Evolutionary conservation across 2,797 vertebrate genomes (phyloP).

Genomic region (Caiman crocodilus): DNA sequence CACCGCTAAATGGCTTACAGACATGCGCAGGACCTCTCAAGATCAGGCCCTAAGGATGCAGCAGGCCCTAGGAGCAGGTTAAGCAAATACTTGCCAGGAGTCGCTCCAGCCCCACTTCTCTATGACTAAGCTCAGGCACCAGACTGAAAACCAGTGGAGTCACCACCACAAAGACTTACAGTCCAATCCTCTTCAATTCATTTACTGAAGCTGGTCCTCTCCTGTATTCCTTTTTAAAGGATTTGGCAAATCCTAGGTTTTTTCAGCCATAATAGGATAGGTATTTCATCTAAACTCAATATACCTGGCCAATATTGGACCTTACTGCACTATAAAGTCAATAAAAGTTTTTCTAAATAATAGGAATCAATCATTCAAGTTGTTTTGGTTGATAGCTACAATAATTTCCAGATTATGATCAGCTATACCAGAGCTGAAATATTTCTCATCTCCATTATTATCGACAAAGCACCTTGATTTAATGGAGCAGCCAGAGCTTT

Average conservation of each 20-base stretch:
- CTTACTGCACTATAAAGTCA: slow-evolving; percentile 3
- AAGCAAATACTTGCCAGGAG: too few relatives aligned
- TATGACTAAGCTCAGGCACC: background rate
- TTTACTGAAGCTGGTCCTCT: background rate
- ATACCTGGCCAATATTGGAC: background rate
- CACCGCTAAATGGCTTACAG: background rate
- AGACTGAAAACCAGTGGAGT: background rate
- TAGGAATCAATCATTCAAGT: background rate
- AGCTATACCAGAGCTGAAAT: slow-evolving; percentile 32
- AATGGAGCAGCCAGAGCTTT: slow-evolving; percentile 27
- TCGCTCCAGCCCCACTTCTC: too few relatives aligned
- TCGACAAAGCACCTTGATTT: slow-evolving; percentile 6
- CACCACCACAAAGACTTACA: background rate
- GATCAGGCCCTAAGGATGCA: rapidly evolving
- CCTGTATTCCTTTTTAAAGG: background rate
- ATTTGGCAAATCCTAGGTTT: background rate
- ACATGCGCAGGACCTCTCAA: background rate
- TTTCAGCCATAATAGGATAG: background rate
- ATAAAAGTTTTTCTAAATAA: background rate
- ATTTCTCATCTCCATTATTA: slow-evolving; percentile 49
- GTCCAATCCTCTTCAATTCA: background rate
- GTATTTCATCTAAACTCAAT: background rate
- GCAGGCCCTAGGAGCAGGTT: too few relatives aligned
- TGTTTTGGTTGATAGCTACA: background rate
- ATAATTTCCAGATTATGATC: slow-evolving; percentile 21